A percentile compares a stretch with the other conserved stretches of the same genome.
Evolutionary conservation across 2,888 invertebrate genomes (phyloP).

Genomic region (Pseudococcus jackbeardsleyi): DNA sequence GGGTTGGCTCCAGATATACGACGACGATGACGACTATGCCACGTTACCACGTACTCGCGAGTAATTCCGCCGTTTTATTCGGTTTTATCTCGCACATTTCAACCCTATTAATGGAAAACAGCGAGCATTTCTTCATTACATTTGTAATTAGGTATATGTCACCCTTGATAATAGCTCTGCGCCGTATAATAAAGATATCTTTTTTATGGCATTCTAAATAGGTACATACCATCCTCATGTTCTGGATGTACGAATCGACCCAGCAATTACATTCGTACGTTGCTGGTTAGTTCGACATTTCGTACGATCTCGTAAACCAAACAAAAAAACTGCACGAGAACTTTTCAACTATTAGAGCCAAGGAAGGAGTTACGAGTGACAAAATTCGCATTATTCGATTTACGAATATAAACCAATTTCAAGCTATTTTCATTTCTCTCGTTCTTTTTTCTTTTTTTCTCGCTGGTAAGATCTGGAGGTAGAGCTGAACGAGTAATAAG

Average conservation of each 20-base stretch:
- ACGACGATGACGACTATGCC: too few species aligned
- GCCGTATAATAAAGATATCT: constrained; percentile 28
- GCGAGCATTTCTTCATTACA: constrained; percentile 46
- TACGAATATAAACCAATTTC: constrained; percentile 37
- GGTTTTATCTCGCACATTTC: constrained; percentile 40
- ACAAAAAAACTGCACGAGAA: not conserved
- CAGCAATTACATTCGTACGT: not conserved
- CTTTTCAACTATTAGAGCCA: not conserved
- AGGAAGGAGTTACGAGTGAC: not conserved
- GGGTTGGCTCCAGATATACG: too few species aligned
- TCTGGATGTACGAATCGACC: not conserved
- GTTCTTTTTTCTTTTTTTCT: not conserved
- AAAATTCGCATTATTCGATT: constrained; percentile 15
- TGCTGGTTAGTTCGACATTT: not conserved
- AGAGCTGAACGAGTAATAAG: not conserved
- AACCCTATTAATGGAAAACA: constrained; percentile 45
- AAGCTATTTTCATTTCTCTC: not conserved
- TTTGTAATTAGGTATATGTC: constrained; percentile 54
- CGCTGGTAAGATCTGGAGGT: not conserved
- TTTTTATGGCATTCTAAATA: constrained; percentile 32
- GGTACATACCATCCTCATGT: not conserved
- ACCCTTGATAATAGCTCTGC: constrained; percentile 34
- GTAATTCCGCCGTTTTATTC: not conserved
- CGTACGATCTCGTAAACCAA: not conserved
- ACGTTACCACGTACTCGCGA: not conserved